These are phyloP conservation scores for Protobothrops flavoviridis DNA, from an alignment of 2,113 vertebrate genomes.

Conservation along the genomic window DNA sequence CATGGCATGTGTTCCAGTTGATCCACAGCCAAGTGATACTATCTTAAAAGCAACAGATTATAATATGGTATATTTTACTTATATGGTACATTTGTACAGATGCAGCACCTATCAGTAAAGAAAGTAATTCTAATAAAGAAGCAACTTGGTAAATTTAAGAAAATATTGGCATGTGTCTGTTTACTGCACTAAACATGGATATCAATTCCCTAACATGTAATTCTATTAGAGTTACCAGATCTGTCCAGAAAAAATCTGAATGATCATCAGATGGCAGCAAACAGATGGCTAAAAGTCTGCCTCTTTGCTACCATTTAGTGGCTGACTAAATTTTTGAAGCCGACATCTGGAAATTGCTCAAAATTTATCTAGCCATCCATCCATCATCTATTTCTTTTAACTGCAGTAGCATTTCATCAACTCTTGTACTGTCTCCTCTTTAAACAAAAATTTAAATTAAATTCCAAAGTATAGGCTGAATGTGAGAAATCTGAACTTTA, in stretches of 20 bases:
- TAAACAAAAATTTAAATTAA: background rate
- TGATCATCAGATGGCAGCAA: background rate
- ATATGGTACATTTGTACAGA: background rate
- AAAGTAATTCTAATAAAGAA: background rate
- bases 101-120: background rate
- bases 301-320: background rate
- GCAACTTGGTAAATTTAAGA: background rate
- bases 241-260: background rate
- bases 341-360: background rate
- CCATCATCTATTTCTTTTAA: background rate
- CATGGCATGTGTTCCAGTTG: background rate
- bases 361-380: background rate
- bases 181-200: too few relatives aligned
- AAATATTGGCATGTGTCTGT: background rate
- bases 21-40: background rate
- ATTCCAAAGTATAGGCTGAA: background rate
- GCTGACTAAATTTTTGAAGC: background rate
- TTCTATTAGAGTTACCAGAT: background rate
- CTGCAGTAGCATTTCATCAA: background rate
- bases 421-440: background rate
- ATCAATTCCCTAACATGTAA: background rate
- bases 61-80: background rate
- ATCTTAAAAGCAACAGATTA: background rate
- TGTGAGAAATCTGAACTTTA: slow-evolving; percentile 9
- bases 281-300: background rate